Conservation (phyloP, 2,888 invertebrate species). For the Alentia gelatinosa region DNA sequence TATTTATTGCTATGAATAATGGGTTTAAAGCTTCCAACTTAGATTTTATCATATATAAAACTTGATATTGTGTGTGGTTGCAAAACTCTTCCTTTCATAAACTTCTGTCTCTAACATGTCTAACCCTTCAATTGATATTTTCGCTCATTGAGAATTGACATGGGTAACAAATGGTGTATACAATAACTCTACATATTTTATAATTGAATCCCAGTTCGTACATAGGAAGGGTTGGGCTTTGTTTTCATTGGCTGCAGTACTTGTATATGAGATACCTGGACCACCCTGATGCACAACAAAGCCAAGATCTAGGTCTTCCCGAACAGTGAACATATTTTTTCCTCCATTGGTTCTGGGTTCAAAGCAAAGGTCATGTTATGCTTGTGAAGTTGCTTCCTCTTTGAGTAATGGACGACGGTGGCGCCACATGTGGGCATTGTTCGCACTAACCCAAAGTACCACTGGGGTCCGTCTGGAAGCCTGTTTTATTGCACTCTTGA, state of each 20-base stretch:
- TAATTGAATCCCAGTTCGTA: too few species aligned
- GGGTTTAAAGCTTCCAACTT: too few species aligned
- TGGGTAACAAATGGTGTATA: too few species aligned
- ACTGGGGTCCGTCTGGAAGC: background rate
- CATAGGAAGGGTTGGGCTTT: too few species aligned
- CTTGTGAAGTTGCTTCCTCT: slow-evolving; percentile 3
- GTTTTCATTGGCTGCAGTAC: background rate
- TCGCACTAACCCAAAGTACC: background rate
- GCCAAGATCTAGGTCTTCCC: background rate
- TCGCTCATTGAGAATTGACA: too few species aligned
- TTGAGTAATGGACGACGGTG: background rate
- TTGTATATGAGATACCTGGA: background rate
- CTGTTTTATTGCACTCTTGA: background rate
- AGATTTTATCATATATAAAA: too few species aligned
- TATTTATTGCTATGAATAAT: too few species aligned
- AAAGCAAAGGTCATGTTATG: background rate
- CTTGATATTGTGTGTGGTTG: too few species aligned
- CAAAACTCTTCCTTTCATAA: too few species aligned
- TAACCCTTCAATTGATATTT: too few species aligned
- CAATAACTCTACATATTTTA: too few species aligned
- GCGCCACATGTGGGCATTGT: slow-evolving; percentile 16
- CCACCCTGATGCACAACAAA: background rate
- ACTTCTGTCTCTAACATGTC: too few species aligned
- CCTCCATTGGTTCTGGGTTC: background rate
- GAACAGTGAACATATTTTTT: background rate